Evolutionary conservation across 2,113 vertebrate species (phyloP).

Genomic region (Zosterops hypoxanthus): DNA sequence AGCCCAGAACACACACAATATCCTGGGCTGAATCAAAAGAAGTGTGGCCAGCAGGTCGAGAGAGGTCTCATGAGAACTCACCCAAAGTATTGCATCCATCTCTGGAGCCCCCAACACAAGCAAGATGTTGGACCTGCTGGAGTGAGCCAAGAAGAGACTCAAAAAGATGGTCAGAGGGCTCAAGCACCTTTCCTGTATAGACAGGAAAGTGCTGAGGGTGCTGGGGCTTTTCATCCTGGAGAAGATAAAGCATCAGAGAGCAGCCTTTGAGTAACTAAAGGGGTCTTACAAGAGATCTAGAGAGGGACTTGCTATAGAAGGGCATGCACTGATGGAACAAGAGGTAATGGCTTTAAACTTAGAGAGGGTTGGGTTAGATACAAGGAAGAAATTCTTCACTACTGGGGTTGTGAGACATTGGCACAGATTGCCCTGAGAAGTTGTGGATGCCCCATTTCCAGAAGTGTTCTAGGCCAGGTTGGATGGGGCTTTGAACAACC

Average conservation of each 20-base stretch:
- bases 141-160: fast-evolving
- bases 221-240: background rate
- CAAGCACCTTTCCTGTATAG: background rate
- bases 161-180: background rate
- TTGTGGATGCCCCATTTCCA: background rate
- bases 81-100: background rate
- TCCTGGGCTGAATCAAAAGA: background rate
- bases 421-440: background rate
- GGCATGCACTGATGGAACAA: background rate
- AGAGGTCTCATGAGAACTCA: background rate
- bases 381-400: background rate
- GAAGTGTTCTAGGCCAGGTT: background rate
- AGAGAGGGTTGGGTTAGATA: background rate
- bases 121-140: background rate
- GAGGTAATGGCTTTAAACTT: background rate
- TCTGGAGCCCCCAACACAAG: fast-evolving
- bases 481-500: background rate
- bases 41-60: fast-evolving
- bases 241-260: background rate
- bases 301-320: background rate
- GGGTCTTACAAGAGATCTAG: background rate
- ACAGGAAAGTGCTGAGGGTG: background rate
- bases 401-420: background rate
- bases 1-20: background rate
- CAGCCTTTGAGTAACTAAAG: background rate